Conservation (phyloP, 2,888 invertebrate species). For the Brenthis daphne region DNA sequence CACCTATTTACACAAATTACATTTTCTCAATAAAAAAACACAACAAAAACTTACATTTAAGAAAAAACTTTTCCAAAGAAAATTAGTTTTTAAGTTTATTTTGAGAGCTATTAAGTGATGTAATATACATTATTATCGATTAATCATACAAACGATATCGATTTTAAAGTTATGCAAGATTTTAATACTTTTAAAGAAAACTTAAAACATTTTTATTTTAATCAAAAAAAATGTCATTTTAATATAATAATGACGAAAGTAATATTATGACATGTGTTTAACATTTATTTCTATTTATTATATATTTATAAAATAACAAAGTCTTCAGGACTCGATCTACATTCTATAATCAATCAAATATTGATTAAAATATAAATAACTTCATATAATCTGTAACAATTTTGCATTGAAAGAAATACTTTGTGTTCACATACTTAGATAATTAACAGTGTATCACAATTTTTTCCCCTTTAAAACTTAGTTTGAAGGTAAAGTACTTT, state of each 20-base stretch:
- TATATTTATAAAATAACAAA: too few relatives aligned
- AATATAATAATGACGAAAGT: too few relatives aligned
- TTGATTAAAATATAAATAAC: neutral
- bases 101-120: conserved; percentile 9
- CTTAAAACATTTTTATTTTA: neutral
- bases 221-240: too few relatives aligned
- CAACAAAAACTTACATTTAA: conserved; percentile 18
- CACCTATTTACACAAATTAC: conserved; percentile 52
- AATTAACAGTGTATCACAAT: too few relatives aligned
- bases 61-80: neutral
- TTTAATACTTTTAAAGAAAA: neutral
- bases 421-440: too few relatives aligned
- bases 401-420: conserved; percentile 2
- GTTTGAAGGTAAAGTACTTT: too few relatives aligned
- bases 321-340: too few relatives aligned
- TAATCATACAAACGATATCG: neutral
- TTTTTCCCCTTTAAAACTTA: too few relatives aligned
- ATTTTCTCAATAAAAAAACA: neutral
- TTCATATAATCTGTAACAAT: conserved; percentile 8
- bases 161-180: neutral
- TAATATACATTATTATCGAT: conserved; percentile 4
- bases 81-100: neutral
- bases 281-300: too few relatives aligned
- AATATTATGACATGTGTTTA: too few relatives aligned
- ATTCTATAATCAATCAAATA: neutral